Percentiles rank a stretch among this genome's conserved stretches.
phyloP scores from a whole-genome alignment of 2,888 invertebrate species.

The Cartodere bifasciata region DNA sequence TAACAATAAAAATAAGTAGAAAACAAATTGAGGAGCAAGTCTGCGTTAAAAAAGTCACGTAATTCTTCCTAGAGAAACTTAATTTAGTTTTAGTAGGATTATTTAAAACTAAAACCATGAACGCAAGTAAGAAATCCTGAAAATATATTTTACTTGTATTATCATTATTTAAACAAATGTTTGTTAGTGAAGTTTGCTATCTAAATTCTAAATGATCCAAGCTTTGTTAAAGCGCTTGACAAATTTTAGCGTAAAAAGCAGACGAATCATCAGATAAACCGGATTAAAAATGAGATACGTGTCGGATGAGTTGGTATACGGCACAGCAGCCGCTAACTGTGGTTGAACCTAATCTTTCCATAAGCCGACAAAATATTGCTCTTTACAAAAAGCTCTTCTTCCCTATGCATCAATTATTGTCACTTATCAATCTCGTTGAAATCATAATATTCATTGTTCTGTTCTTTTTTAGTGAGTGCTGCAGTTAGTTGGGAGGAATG shows the following conservation, averaged over 20 bases:
- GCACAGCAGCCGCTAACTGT: constrained; percentile 24
- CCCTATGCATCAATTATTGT: constrained; percentile 30
- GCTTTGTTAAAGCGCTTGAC: constrained; percentile 17
- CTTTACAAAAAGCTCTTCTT: constrained; percentile 22
- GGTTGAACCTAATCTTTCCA: constrained; percentile 26
- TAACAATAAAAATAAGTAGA: no score
- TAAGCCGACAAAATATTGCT: constrained; percentile 31
- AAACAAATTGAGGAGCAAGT: no score
- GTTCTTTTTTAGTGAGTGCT: constrained; percentile 52
- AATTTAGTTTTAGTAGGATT: no score
- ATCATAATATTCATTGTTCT: constrained; percentile 2
- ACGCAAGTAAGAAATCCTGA: no score
- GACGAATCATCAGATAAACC: constrained; percentile 31
- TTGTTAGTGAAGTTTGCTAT: no score
- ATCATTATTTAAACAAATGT: no score
- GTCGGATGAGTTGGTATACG: no score
- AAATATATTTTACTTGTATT: no score
- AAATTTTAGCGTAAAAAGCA: constrained; percentile 22
- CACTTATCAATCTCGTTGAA: constrained; percentile 24
- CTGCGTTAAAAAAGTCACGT: no score
- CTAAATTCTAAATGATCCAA: no score
- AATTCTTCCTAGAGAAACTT: no score
- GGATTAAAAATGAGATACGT: constrained; percentile 37
- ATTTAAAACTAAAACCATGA: no score
- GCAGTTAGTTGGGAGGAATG: constrained; percentile 88